Evolutionary conservation across 2,888 invertebrate genomes (phyloP), one percentile per base, ranked within the genome.

Genomic region (Lepas anatifera): DNA sequence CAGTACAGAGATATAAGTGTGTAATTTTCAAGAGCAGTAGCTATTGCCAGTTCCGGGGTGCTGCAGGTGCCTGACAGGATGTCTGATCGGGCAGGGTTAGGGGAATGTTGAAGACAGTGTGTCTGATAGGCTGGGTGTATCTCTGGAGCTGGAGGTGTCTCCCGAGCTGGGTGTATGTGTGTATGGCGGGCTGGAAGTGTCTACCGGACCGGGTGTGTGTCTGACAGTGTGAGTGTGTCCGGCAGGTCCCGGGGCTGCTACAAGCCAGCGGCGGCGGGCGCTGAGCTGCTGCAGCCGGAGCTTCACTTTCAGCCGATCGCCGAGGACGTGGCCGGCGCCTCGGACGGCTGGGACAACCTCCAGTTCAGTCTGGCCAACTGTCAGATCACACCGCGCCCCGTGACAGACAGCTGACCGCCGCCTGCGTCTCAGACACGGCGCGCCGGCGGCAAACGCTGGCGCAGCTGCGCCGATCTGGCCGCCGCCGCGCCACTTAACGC

Each of bases 281-380:
- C 22, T 7, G 58, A 58, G 32, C 32, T 58, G 58, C 58, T 58
- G 58, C 58, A 58, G 58, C 35, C 64, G 22, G 70, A 71, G n/a
- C 68, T 64, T n/a, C 69, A 68, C 43, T 71, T 70, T 52, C 70
- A 71, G 43, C 71, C 71, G 35, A 71, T 71, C 41, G 71, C 67
- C 25, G 71, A 71, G 63, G 71, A 71, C 35, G 71, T 67, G 46
- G 27, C 67, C 10, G 67, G 50, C 43, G 43, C 35, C 22, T 25
- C 27, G 18, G 69, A 69, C 48, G 70, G 46, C 58, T 58, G 58
- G 58, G 35, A 32, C 58, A 32, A 58, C 58, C 58, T 58, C 32
- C 58, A 58, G 58, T 22, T 32, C 58, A 58, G 58, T 25, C 58
- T 58, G 58, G 58, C 58, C 58, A 58, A 58, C 32, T 58, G 58